These are phyloP conservation scores for Scomber colias DNA, from an alignment of 2,113 vertebrate genomes.

Conservation along the genomic window DNA sequence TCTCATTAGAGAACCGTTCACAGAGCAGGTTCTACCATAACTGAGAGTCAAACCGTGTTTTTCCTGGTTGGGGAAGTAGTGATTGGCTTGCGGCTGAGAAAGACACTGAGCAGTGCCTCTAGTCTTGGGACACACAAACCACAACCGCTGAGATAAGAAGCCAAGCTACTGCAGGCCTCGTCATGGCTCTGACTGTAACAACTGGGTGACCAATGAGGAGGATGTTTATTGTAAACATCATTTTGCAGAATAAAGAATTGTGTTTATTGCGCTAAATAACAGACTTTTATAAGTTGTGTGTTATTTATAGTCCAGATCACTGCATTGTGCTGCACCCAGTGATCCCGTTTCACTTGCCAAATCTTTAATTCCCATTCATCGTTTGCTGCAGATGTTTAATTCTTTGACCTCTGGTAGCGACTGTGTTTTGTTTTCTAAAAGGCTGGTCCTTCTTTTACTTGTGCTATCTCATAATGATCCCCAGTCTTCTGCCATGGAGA, in stretches of 20 bases:
- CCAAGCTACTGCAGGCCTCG: slow-evolving; percentile 46
- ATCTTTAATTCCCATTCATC: slow-evolving; percentile 35
- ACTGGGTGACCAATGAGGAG: slow-evolving; percentile 59
- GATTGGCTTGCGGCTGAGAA: slow-evolving; percentile 62
- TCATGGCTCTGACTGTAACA: slow-evolving; percentile 58
- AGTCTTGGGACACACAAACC: slow-evolving; percentile 68
- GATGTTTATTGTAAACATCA: slow-evolving; percentile 69
- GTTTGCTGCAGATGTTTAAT: slow-evolving; percentile 9
- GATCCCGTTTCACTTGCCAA: slow-evolving; percentile 25
- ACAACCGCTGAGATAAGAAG: slow-evolving; percentile 75
- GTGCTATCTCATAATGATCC: slow-evolving; percentile 12
- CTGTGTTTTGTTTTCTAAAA: not conserved
- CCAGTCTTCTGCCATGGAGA: not conserved
- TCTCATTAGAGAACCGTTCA: slow-evolving; percentile 41
- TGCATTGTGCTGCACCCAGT: not conserved
- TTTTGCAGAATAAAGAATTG: slow-evolving; percentile 49
- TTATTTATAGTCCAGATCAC: slow-evolving; percentile 59
- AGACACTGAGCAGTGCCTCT: slow-evolving; percentile 55
- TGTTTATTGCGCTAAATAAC: slow-evolving; percentile 65
- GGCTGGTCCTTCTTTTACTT: not conserved
- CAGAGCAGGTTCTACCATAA: slow-evolving; percentile 37
- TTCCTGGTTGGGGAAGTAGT: slow-evolving; percentile 54
- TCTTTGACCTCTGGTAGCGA: slow-evolving; percentile 7
- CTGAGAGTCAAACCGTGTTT: slow-evolving; percentile 53
- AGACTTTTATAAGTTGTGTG: slow-evolving; percentile 35